Evolutionary conservation across 2,797 vertebrate species (phyloP), one percentile per base, ranked within the genome.

Genomic region (Rhodeus uyekii): DNA sequence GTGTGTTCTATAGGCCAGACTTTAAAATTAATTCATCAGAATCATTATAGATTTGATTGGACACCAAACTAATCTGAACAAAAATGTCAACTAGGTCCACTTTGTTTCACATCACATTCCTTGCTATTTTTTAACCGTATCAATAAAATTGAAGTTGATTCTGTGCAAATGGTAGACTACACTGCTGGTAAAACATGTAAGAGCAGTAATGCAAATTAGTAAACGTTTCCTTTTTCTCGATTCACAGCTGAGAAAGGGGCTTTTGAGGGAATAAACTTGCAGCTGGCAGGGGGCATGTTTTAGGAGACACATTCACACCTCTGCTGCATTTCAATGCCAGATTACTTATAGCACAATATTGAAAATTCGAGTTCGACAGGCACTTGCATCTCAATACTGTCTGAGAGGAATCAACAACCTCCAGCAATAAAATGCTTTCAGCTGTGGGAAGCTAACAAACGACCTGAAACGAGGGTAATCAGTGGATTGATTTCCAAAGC

Each of bases 341-440:
- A 89, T 93, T 90, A 92, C 89, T 93, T 93, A 93, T 90, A 92
- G 91, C 91, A 90, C 92, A 90, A 93, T 92, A 94, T 91, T 93
- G 91, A 89, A 88, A 88, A 86, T 86, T 88, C 89, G 82, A 91
- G 90, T 65, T 89, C 82, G 87, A 90, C 89, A 89, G 88, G 87
- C 89, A 89, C 87, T 83, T 92, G 93, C 92, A 94, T 94, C 86
- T 94, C 91, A 94, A 94, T 94, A 81, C 50, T 90, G 94, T 95
- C 93, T 95, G 94, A 89, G 22, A 85, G 89, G 90, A 95, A 95
- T 95, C 92, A 91, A 94, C 94, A 95, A 93, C 93, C 65, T 44
- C 67, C 44, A 69, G 65, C 75, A 84, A 71, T 73, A 38, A 72
- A 77, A 76, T 13, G 19, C 32, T 63, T 76, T 12, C 85, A 82